Evolutionary conservation across 1,140 invertebrate species (phyloP).

Genomic region (Hyles vespertilio): DNA sequence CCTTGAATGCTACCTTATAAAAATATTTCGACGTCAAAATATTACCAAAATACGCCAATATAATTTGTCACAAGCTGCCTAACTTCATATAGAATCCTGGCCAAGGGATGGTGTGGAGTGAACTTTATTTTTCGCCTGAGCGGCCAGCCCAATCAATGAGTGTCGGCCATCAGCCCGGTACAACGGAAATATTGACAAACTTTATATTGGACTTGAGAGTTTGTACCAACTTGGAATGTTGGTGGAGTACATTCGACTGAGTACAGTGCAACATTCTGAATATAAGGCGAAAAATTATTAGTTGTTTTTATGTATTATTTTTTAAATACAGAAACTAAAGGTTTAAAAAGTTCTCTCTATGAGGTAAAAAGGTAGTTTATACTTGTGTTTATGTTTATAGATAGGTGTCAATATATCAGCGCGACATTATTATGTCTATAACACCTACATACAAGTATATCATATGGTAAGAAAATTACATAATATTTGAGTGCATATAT

Average conservation of each 20-base stretch:
- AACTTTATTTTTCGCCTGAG: constrained; percentile 38
- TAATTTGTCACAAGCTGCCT: not conserved
- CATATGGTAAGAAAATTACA: no score
- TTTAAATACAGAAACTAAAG: no score
- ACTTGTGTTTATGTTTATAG: no score
- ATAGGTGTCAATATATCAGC: no score
- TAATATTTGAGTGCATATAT: no score
- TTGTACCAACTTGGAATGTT: constrained; percentile 10
- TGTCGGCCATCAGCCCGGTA: constrained; percentile 24
- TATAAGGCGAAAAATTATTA: not conserved
- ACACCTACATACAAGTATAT: no score
- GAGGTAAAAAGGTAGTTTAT: no score
- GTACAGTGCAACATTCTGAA: not conserved
- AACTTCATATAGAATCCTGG: not conserved
- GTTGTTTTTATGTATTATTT: no score
- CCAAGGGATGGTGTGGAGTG: constrained; percentile 1
- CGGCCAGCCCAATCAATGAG: constrained; percentile 39
- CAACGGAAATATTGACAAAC: constrained; percentile 46
- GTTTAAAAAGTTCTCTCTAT: no score
- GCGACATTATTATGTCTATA: no score
- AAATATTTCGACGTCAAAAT: not conserved
- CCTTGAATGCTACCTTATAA: no score
- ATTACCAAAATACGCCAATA: not conserved
- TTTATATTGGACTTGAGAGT: constrained; percentile 39
- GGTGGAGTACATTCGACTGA: not conserved